Conservation (phyloP, 64 coral and sea anemone genomes). For the Porites lutea region DNA sequence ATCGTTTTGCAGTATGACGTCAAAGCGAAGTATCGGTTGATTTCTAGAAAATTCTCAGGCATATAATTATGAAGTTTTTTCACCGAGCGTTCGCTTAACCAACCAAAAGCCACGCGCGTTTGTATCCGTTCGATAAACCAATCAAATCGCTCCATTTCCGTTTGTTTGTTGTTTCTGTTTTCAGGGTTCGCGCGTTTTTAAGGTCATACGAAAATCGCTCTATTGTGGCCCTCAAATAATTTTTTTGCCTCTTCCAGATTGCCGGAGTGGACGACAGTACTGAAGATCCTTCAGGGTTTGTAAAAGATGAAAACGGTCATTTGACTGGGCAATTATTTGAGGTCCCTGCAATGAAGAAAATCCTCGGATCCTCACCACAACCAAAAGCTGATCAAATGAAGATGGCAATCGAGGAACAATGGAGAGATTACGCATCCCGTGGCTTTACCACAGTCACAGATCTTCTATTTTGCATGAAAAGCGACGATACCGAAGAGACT, state of each 20-base stretch:
- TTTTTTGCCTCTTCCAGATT: slow-evolving; percentile 3
- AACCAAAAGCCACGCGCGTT: too few relatives aligned
- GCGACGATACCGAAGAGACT: not conserved
- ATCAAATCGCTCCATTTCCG: too few relatives aligned
- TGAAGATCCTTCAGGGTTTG: not conserved
- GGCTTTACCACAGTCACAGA: slow-evolving; percentile 53
- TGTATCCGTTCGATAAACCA: too few relatives aligned
- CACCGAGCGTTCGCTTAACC: too few relatives aligned
- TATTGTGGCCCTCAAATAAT: not conserved
- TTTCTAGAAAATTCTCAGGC: too few relatives aligned
- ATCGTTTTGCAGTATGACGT: too few relatives aligned
- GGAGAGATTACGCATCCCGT: slow-evolving; percentile 9
- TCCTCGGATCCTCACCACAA: not conserved
- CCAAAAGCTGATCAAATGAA: not conserved
- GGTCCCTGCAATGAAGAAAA: not conserved
- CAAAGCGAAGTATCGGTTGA: too few relatives aligned
- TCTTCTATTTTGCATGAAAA: not conserved
- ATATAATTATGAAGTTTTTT: too few relatives aligned
- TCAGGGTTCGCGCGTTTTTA: too few relatives aligned
- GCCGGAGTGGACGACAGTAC: slow-evolving; percentile 11
- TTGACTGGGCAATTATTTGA: slow-evolving; percentile 20
- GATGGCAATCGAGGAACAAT: slow-evolving; percentile 14
- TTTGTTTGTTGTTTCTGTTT: too few relatives aligned
- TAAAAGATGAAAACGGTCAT: slow-evolving; percentile 11
- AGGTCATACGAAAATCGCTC: too few relatives aligned